Evolutionary conservation across 1,140 invertebrate genomes (phyloP), one percentile per base, ranked within the genome.

Genomic region (Brachionus manjavacas): DNA sequence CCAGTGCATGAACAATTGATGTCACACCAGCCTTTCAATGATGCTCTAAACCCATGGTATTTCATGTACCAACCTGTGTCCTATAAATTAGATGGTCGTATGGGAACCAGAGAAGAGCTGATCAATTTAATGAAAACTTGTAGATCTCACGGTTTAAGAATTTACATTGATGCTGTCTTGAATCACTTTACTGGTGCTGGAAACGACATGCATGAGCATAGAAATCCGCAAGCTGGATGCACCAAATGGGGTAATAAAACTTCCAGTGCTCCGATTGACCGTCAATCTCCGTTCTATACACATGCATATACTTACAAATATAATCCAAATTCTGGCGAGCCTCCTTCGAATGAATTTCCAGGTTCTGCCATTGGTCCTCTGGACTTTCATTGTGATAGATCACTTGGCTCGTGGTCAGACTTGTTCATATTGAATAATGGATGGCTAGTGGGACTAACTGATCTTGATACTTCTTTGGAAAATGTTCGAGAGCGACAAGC

Each of bases 21-120:
- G 81, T 83, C 81, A 28, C 52, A 55, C 7, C 81, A 83, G 23
- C 81, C 81, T 20, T 83, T 70, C 46, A 52, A 83, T 20, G 60
- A 72, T 72, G 81, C 68, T 23, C n/a, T 83, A 6, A 83, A 83
- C 39, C 84, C 95, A 92, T 95, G 95, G 91, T 91, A 92, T 91
- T 94, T 96, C 88, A 90, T 95, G 6, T 97, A 97, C 86, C 95
- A 96, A 88, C 94, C 94, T 0, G 92, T 96, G 78, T 95, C 94
- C 8, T 97, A 96, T 88, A 92, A 92, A 41, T 88, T 95, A 6
- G 87, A 86, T 0, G 94, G 94, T 0, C 91, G 95, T 66, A 94
- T 94, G 49, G 95, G 95, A 52, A 92, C 92, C 81, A 92, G 93
- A 86, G 85, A 87, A 2, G 90, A 93, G 78, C 94, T 96, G 85